Evolutionary conservation across 2,797 vertebrate species (phyloP).

Genomic region (Myotis planiceps): DNA sequence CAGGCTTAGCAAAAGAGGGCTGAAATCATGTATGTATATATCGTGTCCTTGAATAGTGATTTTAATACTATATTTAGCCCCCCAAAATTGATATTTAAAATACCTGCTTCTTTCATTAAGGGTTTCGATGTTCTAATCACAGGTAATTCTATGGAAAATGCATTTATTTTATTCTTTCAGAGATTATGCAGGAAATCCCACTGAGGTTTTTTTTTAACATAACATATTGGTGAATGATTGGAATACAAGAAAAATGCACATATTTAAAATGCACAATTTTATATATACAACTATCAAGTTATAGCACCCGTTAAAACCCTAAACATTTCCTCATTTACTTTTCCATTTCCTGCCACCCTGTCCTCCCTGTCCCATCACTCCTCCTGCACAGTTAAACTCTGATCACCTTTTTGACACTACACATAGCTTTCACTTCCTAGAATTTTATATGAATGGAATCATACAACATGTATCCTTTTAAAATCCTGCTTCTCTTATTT

Average conservation of each 20-base stretch:
- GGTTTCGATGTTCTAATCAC: not conserved
- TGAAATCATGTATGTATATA: not conserved
- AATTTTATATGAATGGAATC: not conserved
- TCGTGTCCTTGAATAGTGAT: not conserved
- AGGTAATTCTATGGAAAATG: not conserved
- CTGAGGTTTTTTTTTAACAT: not conserved
- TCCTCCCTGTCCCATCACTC: not conserved
- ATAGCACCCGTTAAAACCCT: not conserved
- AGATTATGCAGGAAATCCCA: not conserved
- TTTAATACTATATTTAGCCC: not conserved
- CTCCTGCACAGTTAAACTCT: not conserved
- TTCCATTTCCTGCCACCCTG: not conserved
- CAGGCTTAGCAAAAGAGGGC: not conserved
- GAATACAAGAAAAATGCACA: not conserved
- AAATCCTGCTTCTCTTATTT: not conserved
- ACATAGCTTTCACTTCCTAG: not conserved
- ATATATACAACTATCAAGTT: not conserved
- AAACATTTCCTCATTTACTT: not conserved
- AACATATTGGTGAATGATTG: not conserved
- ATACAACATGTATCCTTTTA: not conserved
- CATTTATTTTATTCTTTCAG: not conserved
- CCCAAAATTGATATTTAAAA: not conserved
- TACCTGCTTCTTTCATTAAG: not conserved
- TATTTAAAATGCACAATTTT: not conserved
- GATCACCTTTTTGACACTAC: not conserved